Conservation (phyloP, 2,113 vertebrate species). For the Mesoclemmys tuberculata region DNA sequence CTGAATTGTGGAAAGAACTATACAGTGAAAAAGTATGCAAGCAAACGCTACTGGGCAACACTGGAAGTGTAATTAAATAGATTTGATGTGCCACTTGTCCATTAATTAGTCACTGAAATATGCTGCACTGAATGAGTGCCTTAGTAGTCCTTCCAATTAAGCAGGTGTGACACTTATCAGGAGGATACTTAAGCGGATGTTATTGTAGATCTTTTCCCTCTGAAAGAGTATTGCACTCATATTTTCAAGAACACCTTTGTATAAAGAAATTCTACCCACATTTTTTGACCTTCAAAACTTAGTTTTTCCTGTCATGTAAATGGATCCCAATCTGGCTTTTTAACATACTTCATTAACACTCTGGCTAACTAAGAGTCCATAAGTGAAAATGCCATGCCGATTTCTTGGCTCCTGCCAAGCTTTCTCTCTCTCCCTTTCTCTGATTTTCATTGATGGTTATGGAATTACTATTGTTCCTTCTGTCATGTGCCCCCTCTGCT, state of each 20-base stretch:
- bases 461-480: background rate
- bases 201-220: background rate
- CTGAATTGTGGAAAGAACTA: background rate
- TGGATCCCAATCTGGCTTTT: background rate
- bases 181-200: background rate
- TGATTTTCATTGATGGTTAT: conserved; percentile 41
- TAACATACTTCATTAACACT: background rate
- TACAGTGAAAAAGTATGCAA: background rate
- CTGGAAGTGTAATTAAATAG: background rate
- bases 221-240: background rate
- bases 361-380: background rate
- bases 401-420: background rate
- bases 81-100: background rate
- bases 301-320: background rate
- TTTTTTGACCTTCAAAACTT: conserved; percentile 16
- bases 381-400: background rate
- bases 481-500: accelerated
- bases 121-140: accelerated
- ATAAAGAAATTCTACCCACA: background rate
- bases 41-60: accelerated
- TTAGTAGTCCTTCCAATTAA: background rate
- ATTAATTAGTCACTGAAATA: background rate
- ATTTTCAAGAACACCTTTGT: background rate
- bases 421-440: background rate
- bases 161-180: background rate